phyloP scores from a whole-genome alignment of 1,140 invertebrate species.

The Anagrus nilaparvatae region DNA sequence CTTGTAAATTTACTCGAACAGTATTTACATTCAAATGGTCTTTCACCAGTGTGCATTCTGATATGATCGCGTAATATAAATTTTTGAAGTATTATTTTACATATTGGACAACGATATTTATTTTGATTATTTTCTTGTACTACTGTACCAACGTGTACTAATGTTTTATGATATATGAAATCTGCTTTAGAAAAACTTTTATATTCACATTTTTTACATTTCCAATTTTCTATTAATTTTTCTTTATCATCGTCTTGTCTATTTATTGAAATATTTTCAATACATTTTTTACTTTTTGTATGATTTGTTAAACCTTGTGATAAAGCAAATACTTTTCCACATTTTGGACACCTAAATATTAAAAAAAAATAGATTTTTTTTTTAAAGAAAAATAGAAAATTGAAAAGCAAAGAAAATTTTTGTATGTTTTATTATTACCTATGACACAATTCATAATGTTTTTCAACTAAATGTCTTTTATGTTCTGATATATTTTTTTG shows the following conservation, averaged over 20 bases:
- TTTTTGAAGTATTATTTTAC: constrained; percentile 60
- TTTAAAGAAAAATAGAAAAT: not conserved
- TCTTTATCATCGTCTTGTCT: too few relatives aligned
- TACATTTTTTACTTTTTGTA: constrained; percentile 26
- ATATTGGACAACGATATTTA: constrained; percentile 55
- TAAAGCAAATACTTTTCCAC: constrained; percentile 55
- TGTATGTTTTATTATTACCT: constrained; percentile 31
- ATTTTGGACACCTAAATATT: constrained; percentile 50
- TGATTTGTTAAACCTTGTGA: constrained; percentile 64
- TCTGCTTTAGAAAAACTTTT: constrained; percentile 44
- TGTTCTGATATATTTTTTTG: constrained; percentile 46
- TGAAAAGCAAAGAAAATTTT: not conserved
- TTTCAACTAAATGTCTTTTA: constrained; percentile 53
- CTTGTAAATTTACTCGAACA: constrained; percentile 57
- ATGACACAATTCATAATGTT: constrained; percentile 49
- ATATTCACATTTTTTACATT: constrained; percentile 40
- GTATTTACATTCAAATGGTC: constrained; percentile 54
- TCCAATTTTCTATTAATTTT: constrained; percentile 22
- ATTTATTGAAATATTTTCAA: too few relatives aligned
- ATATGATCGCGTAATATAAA: constrained; percentile 58
- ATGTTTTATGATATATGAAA: constrained; percentile 52
- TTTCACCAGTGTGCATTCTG: constrained; percentile 64
- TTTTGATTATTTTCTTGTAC: constrained; percentile 27
- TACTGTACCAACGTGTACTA: constrained; percentile 46
- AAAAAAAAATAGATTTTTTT: not conserved